Base-by-base conservation (phyloP, 2,888 invertebrate species). In the Therioaphis trifolii region DNA sequence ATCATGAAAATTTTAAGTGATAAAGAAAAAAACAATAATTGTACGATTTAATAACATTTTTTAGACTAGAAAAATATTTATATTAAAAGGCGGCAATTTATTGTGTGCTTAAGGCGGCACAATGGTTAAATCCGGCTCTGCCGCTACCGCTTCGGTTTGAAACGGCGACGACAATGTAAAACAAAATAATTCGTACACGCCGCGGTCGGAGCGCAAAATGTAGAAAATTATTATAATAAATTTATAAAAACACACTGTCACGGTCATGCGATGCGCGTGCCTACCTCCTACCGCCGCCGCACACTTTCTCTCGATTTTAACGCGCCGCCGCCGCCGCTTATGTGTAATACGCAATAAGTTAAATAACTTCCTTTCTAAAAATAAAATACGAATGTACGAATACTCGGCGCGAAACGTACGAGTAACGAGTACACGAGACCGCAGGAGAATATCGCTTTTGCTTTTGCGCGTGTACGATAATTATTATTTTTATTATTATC, bases 361-460 rank as follows among this genome's bases (percentile, higher is more conserved):
- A 78, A 78, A 68, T 78, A 68, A 78, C 24, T 78, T 78, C 68
- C 66, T 78, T 78, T 78, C 68, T 78, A 77, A 77, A 77, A 77
- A 49, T 29, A 63, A 63, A 66, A 66, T 55, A 55, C n/a, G n/a
- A n/a, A n/a, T n/a, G n/a, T n/a, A n/a, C n/a, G n/a, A n/a, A n/a
- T n/a, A n/a, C n/a, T n/a, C n/a, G n/a, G n/a, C n/a, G n/a, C n/a
- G n/a, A n/a, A n/a, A n/a, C n/a, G n/a, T n/a, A n/a, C n/a, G n/a
- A n/a, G n/a, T n/a, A n/a, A n/a, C n/a, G n/a, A n/a, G n/a, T n/a
- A n/a, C n/a, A n/a, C n/a, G n/a, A n/a, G n/a, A n/a, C n/a, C n/a
- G n/a, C n/a, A n/a, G n/a, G n/a, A n/a, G n/a, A n/a, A n/a, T n/a
- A n/a, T n/a, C n/a, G n/a, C n/a, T n/a, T n/a, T n/a, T n/a, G n/a